Conservation (phyloP, 2,888 invertebrate genomes). For the Sycophila texana region DNA sequence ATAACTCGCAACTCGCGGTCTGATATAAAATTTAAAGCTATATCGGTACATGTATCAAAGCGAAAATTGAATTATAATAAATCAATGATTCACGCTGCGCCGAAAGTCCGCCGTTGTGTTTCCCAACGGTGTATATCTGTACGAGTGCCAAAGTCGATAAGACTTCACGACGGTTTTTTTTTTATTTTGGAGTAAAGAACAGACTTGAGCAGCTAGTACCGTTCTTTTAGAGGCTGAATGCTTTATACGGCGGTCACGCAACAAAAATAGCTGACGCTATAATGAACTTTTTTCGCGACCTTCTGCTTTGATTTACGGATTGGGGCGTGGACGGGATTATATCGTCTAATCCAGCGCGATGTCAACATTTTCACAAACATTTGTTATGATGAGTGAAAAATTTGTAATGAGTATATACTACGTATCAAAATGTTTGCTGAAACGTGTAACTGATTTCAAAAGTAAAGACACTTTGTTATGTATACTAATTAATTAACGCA, state of each 20-base stretch:
- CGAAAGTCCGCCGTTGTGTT: not conserved
- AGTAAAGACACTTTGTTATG: no score
- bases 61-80: not conserved
- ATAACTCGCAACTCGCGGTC: not conserved
- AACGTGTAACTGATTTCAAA: no score
- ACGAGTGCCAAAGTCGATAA: slow-evolving; percentile 1
- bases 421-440: no score
- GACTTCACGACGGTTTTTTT: slow-evolving; percentile 17
- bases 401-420: no score
- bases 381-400: no score
- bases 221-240: slow-evolving; percentile 8
- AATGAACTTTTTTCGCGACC: slow-evolving; percentile 21
- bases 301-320: slow-evolving; percentile 30
- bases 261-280: slow-evolving; percentile 19
- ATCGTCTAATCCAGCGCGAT: not conserved
- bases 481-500: no score
- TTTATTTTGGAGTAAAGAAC: slow-evolving; percentile 1
- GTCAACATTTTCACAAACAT: no score
- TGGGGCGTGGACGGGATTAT: not conserved
- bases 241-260: slow-evolving; percentile 21
- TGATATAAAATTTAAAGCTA: not conserved
- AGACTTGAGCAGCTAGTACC: slow-evolving; percentile 4
- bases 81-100: not conserved
- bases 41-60: not conserved
- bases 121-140: not conserved